These are phyloP conservation scores for Phrynocephalus vlangalii DNA, from an alignment of 2,797 vertebrate genomes.

Conservation along the genomic window DNA sequence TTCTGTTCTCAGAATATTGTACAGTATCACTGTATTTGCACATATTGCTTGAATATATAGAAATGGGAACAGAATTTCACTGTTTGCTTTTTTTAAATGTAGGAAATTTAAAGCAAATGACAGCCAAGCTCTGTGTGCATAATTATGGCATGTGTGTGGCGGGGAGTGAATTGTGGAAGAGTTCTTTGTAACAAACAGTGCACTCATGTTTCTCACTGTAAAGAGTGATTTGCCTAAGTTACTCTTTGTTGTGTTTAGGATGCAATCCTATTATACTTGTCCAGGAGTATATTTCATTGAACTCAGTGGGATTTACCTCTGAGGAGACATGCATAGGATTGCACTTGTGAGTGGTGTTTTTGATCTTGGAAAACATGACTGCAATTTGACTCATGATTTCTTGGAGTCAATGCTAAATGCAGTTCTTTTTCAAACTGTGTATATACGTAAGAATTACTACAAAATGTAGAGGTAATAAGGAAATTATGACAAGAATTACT, in stretches of 20 bases:
- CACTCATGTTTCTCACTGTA: slow-evolving; percentile 40
- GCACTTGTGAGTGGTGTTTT: background rate
- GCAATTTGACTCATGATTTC: slow-evolving; percentile 42
- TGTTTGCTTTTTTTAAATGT: slow-evolving; percentile 15
- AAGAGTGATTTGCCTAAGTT: slow-evolving; percentile 33
- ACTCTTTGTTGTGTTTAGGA: slow-evolving; percentile 40
- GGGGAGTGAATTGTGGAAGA: background rate
- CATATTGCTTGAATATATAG: background rate
- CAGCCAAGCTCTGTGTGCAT: slow-evolving; percentile 42
- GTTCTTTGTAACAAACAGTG: slow-evolving; percentile 40
- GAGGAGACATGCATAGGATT: background rate
- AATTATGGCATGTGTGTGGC: background rate
- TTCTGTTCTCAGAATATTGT: slow-evolving; percentile 10
- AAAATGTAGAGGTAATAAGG: background rate
- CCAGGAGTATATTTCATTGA: background rate
- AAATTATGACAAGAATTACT: background rate
- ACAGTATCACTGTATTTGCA: slow-evolving; percentile 36
- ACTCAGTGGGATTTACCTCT: background rate
- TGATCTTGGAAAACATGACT: slow-evolving; percentile 4
- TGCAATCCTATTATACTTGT: background rate
- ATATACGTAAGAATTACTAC: background rate
- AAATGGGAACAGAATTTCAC: slow-evolving; percentile 30
- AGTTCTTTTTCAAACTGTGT: slow-evolving; percentile 29
- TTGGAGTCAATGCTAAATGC: slow-evolving; percentile 37
- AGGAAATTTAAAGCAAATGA: slow-evolving; percentile 37